phyloP scores from a whole-genome alignment of 2,113 vertebrate species.

The Hippoglossus stenolepis region DNA sequence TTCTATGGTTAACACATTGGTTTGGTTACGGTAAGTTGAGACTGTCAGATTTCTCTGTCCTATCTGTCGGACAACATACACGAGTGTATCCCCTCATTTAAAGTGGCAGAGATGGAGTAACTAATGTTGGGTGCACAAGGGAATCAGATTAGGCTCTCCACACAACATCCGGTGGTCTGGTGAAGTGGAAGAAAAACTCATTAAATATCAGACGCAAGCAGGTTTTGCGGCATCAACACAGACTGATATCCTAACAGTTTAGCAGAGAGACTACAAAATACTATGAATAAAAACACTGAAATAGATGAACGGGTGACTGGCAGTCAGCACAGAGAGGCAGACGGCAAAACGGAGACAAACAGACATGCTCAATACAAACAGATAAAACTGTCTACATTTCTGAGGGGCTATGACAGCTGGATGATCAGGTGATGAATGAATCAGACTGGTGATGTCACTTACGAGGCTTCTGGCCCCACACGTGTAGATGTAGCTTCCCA shows the following conservation, averaged over 20 bases:
- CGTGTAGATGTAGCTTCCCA: constrained; percentile 91
- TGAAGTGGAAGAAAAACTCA: constrained; percentile 22
- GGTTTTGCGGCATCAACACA: constrained; percentile 7
- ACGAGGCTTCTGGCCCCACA: constrained; percentile 94
- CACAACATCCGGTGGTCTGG: neutral
- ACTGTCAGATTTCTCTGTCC: neutral
- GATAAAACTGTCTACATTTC: constrained; percentile 7
- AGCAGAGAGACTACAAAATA: constrained; percentile 2
- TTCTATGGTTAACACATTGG: too few relatives aligned
- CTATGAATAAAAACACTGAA: constrained; percentile 10
- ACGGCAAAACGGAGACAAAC: constrained; percentile 29
- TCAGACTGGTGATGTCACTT: constrained; percentile 80
- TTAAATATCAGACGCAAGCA: neutral
- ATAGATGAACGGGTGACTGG: neutral
- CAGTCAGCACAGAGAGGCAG: constrained; percentile 39
- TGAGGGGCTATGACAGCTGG: constrained; percentile 5
- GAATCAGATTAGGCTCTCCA: constrained; percentile 24
- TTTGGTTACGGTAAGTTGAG: too few relatives aligned
- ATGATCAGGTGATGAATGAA: constrained; percentile 24
- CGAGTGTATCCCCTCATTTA: neutral
- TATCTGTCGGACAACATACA: constrained; percentile 1
- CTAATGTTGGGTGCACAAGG: neutral
- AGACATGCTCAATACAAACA: constrained; percentile 19
- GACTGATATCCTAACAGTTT: neutral
- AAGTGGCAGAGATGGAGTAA: neutral